These are phyloP conservation scores for Halichoerus grypus DNA, from an alignment of 2,113 vertebrate species.

Conservation along the genomic window DNA sequence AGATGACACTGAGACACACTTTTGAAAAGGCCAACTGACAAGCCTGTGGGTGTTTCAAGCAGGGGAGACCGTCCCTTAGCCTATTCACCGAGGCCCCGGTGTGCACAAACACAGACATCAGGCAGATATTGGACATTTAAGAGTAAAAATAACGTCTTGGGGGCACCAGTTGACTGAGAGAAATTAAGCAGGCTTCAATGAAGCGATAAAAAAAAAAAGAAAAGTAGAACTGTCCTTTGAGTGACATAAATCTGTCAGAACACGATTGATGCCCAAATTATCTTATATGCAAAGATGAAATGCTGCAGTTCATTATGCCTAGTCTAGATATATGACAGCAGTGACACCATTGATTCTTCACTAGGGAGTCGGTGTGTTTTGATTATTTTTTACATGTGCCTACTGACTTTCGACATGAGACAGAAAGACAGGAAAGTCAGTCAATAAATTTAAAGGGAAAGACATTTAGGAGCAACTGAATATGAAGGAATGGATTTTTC, in stretches of 20 bases:
- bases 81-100: slow-evolving; percentile 93
- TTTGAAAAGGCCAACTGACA: slow-evolving; percentile 91
- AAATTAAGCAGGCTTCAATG: slow-evolving; percentile 99
- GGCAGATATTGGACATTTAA: slow-evolving; percentile 98
- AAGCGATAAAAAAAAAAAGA: slow-evolving; percentile 99
- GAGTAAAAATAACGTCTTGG: slow-evolving; percentile 96
- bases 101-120: slow-evolving; percentile 92
- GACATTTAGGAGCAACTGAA: slow-evolving; percentile 95
- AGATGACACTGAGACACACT: slow-evolving; percentile 82
- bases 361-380: slow-evolving; percentile 96
- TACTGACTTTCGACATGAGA: slow-evolving; percentile 94
- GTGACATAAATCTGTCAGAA: slow-evolving; percentile 99
- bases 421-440: slow-evolving; percentile 93
- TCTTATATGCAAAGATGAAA: slow-evolving; percentile 99
- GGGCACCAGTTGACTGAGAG: slow-evolving; percentile 98
- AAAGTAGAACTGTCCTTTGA: slow-evolving; percentile 99
- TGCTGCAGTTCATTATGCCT: slow-evolving; percentile 97
- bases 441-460: slow-evolving; percentile 96
- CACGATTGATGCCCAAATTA: slow-evolving; percentile 99
- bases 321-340: slow-evolving; percentile 96
- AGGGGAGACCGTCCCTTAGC: slow-evolving; percentile 88
- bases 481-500: slow-evolving; percentile 94
- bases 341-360: slow-evolving; percentile 97
- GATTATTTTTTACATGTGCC: slow-evolving; percentile 97
- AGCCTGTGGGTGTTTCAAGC: slow-evolving; percentile 86